phyloP scores from a whole-genome alignment of 2,113 vertebrate genomes.

The Lagenorhynchus albirostris region DNA sequence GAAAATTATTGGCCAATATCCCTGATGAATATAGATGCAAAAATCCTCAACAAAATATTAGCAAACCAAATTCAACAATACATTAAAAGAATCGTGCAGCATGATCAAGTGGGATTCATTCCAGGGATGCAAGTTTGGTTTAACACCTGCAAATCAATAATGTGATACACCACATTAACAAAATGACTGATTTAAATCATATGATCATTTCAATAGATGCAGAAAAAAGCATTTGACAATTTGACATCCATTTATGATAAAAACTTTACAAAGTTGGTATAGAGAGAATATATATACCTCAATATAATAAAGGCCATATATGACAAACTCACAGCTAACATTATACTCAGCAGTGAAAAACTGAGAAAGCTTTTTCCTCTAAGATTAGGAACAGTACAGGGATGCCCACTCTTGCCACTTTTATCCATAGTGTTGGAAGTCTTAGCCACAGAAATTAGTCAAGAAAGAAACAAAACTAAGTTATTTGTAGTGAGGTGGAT shows the following conservation, averaged over 20 bases:
- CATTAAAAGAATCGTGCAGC: neutral
- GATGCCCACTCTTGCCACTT: neutral
- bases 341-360: neutral
- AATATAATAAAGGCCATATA: neutral
- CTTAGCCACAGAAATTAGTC: neutral
- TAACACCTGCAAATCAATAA: neutral
- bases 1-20: neutral
- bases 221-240: neutral
- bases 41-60: neutral
- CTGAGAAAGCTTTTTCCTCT: neutral
- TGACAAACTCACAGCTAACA: neutral
- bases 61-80: neutral
- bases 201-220: neutral
- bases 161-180: neutral
- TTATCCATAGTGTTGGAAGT: neutral
- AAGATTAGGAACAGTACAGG: neutral
- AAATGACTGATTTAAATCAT: neutral
- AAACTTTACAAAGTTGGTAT: neutral
- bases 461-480: neutral
- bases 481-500: too few species aligned
- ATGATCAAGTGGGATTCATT: neutral
- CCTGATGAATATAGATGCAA: neutral
- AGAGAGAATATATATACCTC: neutral
- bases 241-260: neutral
- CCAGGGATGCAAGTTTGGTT: neutral